These are phyloP conservation scores for Malthinus seriepunctatus DNA, from an alignment of 2,888 invertebrate genomes.

Conservation along the genomic window DNA sequence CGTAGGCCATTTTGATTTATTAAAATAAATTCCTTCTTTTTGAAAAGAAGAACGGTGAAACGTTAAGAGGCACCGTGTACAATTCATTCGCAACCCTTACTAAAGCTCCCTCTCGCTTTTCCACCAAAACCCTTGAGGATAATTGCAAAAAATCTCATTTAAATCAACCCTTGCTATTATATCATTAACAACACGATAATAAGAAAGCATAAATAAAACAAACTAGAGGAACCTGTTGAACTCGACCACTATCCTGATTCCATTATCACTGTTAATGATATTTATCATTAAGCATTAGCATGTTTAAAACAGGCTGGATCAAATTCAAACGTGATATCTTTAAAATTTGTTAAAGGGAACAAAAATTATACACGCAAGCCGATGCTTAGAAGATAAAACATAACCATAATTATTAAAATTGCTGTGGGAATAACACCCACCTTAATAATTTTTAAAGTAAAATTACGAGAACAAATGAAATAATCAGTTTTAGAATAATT, in stretches of 20 bases:
- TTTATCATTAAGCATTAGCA: slow-evolving; percentile 4
- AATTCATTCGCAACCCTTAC: too few relatives aligned
- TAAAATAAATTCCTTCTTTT: too few relatives aligned
- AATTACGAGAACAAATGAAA: slow-evolving; percentile 12
- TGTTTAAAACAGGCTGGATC: neutral
- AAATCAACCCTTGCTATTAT: too few relatives aligned
- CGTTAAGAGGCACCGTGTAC: too few relatives aligned
- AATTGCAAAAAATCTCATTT: too few relatives aligned
- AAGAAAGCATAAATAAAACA: too few relatives aligned
- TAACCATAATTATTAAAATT: slow-evolving; percentile 13
- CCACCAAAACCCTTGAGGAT: too few relatives aligned
- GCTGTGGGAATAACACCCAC: slow-evolving; percentile 23
- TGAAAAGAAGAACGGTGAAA: too few relatives aligned
- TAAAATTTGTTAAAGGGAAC: slow-evolving; percentile 15
- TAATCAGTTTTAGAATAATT: neutral
- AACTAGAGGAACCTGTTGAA: neutral
- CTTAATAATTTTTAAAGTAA: slow-evolving; percentile 8
- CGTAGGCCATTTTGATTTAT: too few relatives aligned
- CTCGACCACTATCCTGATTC: neutral
- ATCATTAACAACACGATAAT: too few relatives aligned
- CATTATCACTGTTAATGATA: neutral
- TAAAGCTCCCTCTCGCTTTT: too few relatives aligned
- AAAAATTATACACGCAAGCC: slow-evolving; percentile 18
- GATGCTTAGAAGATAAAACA: slow-evolving; percentile 20
- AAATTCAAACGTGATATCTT: slow-evolving; percentile 1